Evolutionary conservation across 2,797 vertebrate species (phyloP).

Genomic region (Prionace glauca): DNA sequence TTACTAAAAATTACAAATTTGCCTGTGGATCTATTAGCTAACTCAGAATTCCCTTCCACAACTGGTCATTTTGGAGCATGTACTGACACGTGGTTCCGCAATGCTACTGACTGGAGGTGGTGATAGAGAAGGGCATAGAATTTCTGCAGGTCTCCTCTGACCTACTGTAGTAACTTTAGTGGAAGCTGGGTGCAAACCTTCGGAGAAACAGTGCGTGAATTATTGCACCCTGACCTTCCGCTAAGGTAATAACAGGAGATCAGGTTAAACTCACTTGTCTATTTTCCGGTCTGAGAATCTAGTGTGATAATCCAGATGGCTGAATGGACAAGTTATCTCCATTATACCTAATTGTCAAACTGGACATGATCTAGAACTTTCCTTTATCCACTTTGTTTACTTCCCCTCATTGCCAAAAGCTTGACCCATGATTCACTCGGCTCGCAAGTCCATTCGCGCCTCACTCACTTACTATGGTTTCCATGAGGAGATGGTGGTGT

Average conservation of each 20-base stretch:
- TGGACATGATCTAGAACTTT: background rate
- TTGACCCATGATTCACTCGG: background rate
- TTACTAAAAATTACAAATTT: too few species aligned
- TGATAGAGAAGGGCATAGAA: background rate
- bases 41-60: too few species aligned
- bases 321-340: background rate
- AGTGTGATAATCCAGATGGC: too few species aligned
- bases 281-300: background rate
- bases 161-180: background rate
- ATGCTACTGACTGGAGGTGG: background rate
- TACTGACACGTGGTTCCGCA: background rate
- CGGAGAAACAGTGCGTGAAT: too few species aligned
- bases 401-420: background rate
- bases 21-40: too few species aligned
- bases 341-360: background rate
- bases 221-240: background rate
- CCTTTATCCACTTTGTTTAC: background rate
- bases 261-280: background rate
- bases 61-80: background rate
- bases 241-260: background rate
- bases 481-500: background rate
- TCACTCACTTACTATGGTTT: background rate
- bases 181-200: background rate
- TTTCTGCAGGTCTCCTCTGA: background rate
- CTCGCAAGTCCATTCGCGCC: background rate